These are phyloP conservation scores for Momotus momota DNA, from an alignment of 2,797 vertebrate species.

Conservation along the genomic window DNA sequence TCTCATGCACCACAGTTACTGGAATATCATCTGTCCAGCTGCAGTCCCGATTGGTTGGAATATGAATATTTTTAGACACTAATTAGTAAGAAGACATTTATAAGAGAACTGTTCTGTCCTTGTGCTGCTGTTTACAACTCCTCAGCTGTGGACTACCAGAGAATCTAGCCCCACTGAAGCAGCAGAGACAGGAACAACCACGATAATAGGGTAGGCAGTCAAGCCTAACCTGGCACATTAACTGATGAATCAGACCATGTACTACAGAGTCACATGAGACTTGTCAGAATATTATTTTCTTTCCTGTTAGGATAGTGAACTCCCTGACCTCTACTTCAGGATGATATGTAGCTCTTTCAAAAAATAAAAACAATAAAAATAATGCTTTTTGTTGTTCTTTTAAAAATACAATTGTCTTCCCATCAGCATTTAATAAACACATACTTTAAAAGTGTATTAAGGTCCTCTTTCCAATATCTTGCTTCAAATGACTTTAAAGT, in stretches of 20 bases:
- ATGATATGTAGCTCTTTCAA: background rate
- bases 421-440: background rate
- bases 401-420: background rate
- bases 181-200: background rate
- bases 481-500: background rate
- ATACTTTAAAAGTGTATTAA: background rate
- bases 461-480: background rate
- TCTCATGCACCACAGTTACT: background rate
- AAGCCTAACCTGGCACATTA: constrained; percentile 2
- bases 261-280: background rate
- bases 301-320: background rate
- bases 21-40: background rate
- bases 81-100: background rate
- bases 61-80: background rate
- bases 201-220: background rate
- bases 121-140: background rate
- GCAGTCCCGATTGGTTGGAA: background rate
- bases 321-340: background rate
- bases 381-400: background rate
- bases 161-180: background rate
- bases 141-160: background rate
- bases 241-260: constrained; percentile 12
- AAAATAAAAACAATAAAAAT: background rate
- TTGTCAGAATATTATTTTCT: constrained; percentile 20
- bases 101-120: background rate